Conservation (phyloP, 2,888 invertebrate species). For the Acronicta leporina region DNA sequence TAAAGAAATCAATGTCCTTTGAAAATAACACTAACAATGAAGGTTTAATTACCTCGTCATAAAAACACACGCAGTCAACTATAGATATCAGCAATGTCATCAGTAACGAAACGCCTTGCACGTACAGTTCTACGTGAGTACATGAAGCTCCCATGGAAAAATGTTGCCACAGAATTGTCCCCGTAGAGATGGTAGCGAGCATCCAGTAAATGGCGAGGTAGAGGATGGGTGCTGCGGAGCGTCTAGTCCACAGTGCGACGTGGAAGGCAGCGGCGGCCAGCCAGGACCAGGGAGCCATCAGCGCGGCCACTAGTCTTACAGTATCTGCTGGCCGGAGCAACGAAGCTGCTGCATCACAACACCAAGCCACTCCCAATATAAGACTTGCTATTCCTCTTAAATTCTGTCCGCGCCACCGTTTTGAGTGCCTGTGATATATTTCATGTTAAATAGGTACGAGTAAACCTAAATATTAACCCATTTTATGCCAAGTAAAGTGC, state of each 20-base stretch:
- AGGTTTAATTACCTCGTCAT: slow-evolving; percentile 76
- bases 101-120: slow-evolving; percentile 70
- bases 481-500: too few species aligned
- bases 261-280: slow-evolving; percentile 81
- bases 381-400: slow-evolving; percentile 77
- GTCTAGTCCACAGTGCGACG: slow-evolving; percentile 77
- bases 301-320: slow-evolving; percentile 71
- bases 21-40: background rate
- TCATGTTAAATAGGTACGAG: background rate
- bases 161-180: slow-evolving; percentile 72
- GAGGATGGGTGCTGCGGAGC: slow-evolving; percentile 78
- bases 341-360: slow-evolving; percentile 74
- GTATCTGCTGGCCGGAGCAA: slow-evolving; percentile 71
- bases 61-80: slow-evolving; percentile 82
- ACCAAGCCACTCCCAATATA: slow-evolving; percentile 72
- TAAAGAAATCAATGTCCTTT: too few species aligned
- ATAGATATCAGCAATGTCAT: slow-evolving; percentile 71
- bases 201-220: slow-evolving; percentile 85
- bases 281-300: slow-evolving; percentile 80
- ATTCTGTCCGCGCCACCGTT: slow-evolving; percentile 80
- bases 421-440: slow-evolving; percentile 48
- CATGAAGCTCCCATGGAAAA: slow-evolving; percentile 56
- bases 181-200: slow-evolving; percentile 72
- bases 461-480: background rate
- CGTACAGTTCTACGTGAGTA: slow-evolving; percentile 71